Evolutionary conservation across 2,797 vertebrate genomes (phyloP), one percentile per base, ranked within the genome.

Genomic region (Argyrosomus regius): DNA sequence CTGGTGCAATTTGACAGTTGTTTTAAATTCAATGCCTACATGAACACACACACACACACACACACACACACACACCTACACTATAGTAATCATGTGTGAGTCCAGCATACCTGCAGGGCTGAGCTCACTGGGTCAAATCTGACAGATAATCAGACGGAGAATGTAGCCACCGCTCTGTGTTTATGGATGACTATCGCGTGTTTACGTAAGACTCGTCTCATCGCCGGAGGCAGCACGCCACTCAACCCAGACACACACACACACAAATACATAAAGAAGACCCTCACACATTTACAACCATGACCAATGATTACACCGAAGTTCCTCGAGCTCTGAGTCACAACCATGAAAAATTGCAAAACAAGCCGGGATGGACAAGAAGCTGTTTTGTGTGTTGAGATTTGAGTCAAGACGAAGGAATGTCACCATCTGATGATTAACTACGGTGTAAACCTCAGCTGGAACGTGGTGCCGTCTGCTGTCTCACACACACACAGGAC

Each of bases 361-460:
- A 85, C 78, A 86, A 73, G 66, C 54, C 0, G 0, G 80, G 80
- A 89, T 64, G 82, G 76, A 87, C 84, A 82, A 74, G 57, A 67
- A 16, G 58, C 41, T 63, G 43, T 43, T 39, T 39, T 63, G 75
- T 80, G 59, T 80, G 82, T 81, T 0, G 22, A 67, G 48, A 46
- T 75, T 77, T 81, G 84, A 92, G 87, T 93, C 88, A 89, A 80
- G 81, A 68, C 54, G 58, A 24, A 91, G 86, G 90, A 90, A 93
- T 91, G 93, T 77, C 76, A 50, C 83, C 83, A 87, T 89, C 87
- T 87, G 87, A 92, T 92, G 91, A 94, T 92, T 89, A 92, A 93
- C 90, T 84, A 59, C 1, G 76, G 75, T 48, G 86, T 78, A 81
- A 89, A 77, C 67, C 58, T 20, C 35, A 83, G 86, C 77, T 84